phyloP scores from a whole-genome alignment of 2,113 vertebrate species.

The Brachypodius melanocephalos region DNA sequence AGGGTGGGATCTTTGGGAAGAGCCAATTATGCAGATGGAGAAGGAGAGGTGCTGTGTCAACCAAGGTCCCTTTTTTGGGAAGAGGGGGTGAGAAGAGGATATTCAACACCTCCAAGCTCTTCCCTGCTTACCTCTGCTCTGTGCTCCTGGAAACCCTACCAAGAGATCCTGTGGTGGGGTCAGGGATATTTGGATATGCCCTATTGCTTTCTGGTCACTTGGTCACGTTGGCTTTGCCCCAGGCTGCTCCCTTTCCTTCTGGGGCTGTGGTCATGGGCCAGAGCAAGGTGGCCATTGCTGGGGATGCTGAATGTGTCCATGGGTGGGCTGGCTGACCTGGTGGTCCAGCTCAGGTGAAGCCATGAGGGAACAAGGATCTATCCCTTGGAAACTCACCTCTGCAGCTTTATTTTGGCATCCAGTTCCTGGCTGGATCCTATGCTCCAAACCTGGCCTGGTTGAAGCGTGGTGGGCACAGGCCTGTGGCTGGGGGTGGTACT shows the following conservation, averaged over 20 bases:
- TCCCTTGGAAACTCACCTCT: not conserved
- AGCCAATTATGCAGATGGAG: not conserved
- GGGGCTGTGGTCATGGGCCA: not conserved
- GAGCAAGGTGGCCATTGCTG: not conserved
- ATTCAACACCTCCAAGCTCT: rapidly evolving
- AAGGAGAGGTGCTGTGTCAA: not conserved
- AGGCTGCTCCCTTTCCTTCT: not conserved
- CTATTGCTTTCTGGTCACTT: not conserved
- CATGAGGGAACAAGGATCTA: not conserved
- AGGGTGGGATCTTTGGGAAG: constrained; percentile 2
- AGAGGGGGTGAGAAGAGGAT: not conserved
- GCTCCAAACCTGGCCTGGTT: not conserved
- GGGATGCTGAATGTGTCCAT: not conserved
- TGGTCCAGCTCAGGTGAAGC: not conserved
- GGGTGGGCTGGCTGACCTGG: rapidly evolving
- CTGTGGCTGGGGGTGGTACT: not conserved
- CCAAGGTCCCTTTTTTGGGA: not conserved
- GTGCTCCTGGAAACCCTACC: rapidly evolving
- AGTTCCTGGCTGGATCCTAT: not conserved
- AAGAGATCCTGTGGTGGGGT: not conserved
- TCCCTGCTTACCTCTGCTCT: not conserved
- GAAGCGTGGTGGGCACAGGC: rapidly evolving
- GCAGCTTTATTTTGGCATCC: not conserved
- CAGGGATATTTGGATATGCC: rapidly evolving
- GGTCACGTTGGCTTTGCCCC: not conserved